phyloP scores from a whole-genome alignment of 2,797 vertebrate species.

The Microctenopoma steveboyesi region DNA sequence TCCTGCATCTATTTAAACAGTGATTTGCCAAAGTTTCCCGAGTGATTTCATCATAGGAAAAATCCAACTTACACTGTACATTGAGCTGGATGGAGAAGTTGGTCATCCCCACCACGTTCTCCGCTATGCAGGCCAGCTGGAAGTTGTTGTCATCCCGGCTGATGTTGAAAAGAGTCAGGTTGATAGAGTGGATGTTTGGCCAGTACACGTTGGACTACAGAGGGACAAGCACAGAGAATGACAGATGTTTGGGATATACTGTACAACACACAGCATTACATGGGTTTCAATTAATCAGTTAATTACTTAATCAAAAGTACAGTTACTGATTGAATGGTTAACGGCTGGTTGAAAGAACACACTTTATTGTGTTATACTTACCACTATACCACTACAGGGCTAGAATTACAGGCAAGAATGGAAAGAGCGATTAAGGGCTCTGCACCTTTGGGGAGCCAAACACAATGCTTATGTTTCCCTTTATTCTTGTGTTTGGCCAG shows the following conservation, averaged over 20 bases:
- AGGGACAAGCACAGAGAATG: constrained; percentile 18
- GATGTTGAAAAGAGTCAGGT: constrained; percentile 94
- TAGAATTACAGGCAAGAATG: not conserved
- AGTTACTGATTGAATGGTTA: constrained; percentile 41
- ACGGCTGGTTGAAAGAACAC: not conserved
- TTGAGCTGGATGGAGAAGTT: constrained; percentile 94
- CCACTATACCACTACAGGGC: not conserved
- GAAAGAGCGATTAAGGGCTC: constrained; percentile 6
- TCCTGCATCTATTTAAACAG: no score
- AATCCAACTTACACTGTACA: constrained; percentile 90
- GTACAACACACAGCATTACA: constrained; percentile 1
- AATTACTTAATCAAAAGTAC: constrained; percentile 40
- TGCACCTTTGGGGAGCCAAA: constrained; percentile 18
- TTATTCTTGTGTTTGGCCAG: constrained; percentile 18
- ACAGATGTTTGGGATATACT: constrained; percentile 4
- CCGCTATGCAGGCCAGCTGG: constrained; percentile 93
- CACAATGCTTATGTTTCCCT: constrained; percentile 5
- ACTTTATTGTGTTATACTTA: no score
- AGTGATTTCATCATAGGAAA: not conserved
- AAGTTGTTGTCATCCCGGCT: constrained; percentile 96
- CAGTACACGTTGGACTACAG: constrained; percentile 94
- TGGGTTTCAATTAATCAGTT: constrained; percentile 28
- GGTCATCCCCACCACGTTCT: constrained; percentile 98
- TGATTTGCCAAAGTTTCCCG: no score
- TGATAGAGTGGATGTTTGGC: constrained; percentile 97